phyloP scores from a whole-genome alignment of 2,113 vertebrate genomes.

The Seriola rivoliana region DNA sequence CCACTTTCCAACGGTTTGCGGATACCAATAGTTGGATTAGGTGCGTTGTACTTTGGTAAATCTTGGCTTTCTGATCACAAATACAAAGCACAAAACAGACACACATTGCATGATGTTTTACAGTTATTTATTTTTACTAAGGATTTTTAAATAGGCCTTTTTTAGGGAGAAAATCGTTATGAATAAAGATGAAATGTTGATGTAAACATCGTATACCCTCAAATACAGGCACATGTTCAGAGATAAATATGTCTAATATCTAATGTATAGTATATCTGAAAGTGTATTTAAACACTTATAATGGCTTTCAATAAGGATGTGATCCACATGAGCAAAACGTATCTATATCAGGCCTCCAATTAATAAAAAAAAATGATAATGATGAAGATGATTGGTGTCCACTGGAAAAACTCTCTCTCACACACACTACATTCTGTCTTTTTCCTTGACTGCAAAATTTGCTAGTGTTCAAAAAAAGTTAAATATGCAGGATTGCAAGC shows the following conservation, averaged over 20 bases:
- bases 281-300: neutral
- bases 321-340: neutral
- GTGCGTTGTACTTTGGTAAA: slow-evolving; percentile 54
- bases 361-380: neutral
- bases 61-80: neutral
- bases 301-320: neutral
- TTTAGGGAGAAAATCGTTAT: neutral
- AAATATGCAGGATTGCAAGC: neutral
- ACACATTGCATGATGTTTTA: neutral
- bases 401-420: too few relatives aligned
- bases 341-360: neutral
- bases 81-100: neutral
- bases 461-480: too few relatives aligned
- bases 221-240: too few relatives aligned
- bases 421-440: too few relatives aligned
- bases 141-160: neutral
- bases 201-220: too few relatives aligned
- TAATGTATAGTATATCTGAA: neutral
- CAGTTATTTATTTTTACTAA: neutral
- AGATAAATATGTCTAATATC: too few relatives aligned
- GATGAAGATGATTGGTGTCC: neutral
- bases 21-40: slow-evolving; percentile 80
- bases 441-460: too few relatives aligned
- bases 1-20: slow-evolving; percentile 83
- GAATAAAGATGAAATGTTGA: too few relatives aligned